phyloP scores from a whole-genome alignment of 2,113 vertebrate species.

The Numenius arquata region DNA sequence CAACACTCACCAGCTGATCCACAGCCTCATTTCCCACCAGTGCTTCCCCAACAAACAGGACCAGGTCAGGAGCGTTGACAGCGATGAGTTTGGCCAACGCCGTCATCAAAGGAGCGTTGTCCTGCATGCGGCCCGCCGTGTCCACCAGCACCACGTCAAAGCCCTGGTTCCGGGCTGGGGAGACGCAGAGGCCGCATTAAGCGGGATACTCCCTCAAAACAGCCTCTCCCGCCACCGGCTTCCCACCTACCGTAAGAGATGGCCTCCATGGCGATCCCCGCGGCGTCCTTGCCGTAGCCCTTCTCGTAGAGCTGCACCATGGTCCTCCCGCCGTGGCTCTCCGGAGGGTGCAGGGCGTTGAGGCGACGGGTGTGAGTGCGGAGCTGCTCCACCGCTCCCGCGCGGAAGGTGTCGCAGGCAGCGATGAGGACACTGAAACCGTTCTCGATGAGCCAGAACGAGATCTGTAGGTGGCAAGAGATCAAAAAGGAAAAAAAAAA shows the following conservation, averaged over 20 bases:
- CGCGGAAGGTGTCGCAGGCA: conserved; percentile 94
- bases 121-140: conserved; percentile 98
- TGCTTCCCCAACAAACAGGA: conserved; percentile 96
- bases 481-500: too few species aligned
- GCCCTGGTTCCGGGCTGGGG: conserved; percentile 90
- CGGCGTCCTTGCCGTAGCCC: conserved; percentile 96
- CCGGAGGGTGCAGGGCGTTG: conserved; percentile 88
- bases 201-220: fast-evolving
- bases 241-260: conserved; percentile 85
- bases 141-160: conserved; percentile 98
- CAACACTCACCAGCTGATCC: conserved; percentile 90
- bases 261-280: conserved; percentile 97
- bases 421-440: conserved; percentile 95
- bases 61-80: conserved; percentile 92
- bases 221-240: fast-evolving
- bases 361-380: conserved; percentile 93
- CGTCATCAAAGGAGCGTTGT: conserved; percentile 95
- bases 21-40: conserved; percentile 97
- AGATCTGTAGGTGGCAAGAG: conserved; percentile 77
- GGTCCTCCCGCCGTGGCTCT: conserved; percentile 78
- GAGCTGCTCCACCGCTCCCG: conserved; percentile 95
- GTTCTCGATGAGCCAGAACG: conserved; percentile 96
- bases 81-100: conserved; percentile 96
- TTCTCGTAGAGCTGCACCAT: conserved; percentile 96
- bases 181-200: not conserved